Percentiles rank a stretch among this genome's conserved stretches.
Evolutionary conservation across 1,140 invertebrate species (phyloP).

Genomic region (Amyelois transitella): DNA sequence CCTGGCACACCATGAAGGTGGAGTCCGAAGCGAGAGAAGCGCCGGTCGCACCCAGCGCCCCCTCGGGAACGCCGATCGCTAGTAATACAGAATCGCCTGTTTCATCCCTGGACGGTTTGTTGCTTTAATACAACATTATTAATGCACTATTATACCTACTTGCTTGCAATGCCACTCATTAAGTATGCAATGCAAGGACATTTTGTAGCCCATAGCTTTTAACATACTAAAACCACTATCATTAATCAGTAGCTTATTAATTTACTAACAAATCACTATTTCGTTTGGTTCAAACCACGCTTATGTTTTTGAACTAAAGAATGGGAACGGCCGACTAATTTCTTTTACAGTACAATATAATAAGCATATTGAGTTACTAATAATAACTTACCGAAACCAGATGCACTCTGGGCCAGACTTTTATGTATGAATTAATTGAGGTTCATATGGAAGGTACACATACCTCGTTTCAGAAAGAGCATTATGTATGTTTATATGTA

Average conservation of each 20-base stretch:
- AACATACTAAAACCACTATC: too few species aligned
- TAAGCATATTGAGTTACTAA: too few species aligned
- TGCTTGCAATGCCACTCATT: constrained; percentile 9
- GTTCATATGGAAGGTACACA: too few species aligned
- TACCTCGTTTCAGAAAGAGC: too few species aligned
- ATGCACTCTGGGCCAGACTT: neutral
- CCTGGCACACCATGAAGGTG: constrained; percentile 51
- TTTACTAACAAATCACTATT: neutral
- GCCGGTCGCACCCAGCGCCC: constrained; percentile 26
- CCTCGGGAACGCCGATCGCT: constrained; percentile 34
- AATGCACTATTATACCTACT: constrained; percentile 23
- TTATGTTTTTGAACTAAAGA: neutral
- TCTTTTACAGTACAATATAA: too few species aligned
- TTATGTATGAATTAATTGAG: too few species aligned
- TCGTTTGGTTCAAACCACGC: neutral
- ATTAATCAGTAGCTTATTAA: too few species aligned
- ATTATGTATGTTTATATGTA: too few species aligned
- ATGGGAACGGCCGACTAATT: too few species aligned
- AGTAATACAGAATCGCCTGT: constrained; percentile 60
- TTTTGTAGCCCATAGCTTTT: neutral
- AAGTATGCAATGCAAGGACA: neutral
- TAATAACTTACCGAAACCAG: too few species aligned
- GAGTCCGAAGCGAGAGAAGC: constrained; percentile 49
- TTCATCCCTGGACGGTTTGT: constrained; percentile 61
- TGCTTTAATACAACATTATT: constrained; percentile 38